Base-by-base conservation (phyloP, 2,113 vertebrate species). In the Catagonus wagneri region DNA sequence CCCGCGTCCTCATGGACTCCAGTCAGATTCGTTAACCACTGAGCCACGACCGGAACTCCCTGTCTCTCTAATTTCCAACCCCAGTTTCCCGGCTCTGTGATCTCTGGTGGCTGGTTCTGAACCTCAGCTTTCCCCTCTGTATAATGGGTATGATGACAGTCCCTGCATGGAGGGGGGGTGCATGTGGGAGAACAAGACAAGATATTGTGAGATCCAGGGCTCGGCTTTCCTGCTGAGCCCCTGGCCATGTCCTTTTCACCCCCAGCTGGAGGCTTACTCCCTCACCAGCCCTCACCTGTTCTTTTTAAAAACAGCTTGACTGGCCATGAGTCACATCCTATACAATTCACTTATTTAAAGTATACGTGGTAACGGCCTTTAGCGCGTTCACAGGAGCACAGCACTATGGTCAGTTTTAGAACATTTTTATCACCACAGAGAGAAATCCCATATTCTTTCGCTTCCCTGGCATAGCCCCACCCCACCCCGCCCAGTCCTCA, bases 401-500 rank as follows among this genome's bases (percentile, higher is more conserved):
- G 20, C 17, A 6, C 79, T 13, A n/a, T 1, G 27, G 36, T 66
- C 56, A 74, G 3, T 25, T 8, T 20, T 20, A 32, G 50, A 12
- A n/a, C 11, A 6, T 74, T 52, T 87, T 58, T 25, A 9, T 75
- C 17, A 5, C 29, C 6, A 0, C 3, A 17, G 32, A 34, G 87
- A 76, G 72, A 19, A 44, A 44, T 11, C 34, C 16, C 5, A 0
- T 4, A 2, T 34, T 22, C 50, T 39, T 81, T 11, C 27, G 22
- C 56, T 83, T 11, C 4, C 29, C 6, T 5, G 1, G 7, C 8
- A 23, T 60, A 12, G 14, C 32, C 32, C 52, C 63, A 20, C 56
- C 6, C 32, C 20, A 0, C 0, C 11, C 20, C 34, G 3, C 2
- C 17, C 3, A 17, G 27, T 13, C 25, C 65, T 7, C 0, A 4